These are phyloP conservation scores for Sylvia borin DNA, from an alignment of 2,797 vertebrate species.

Conservation along the genomic window DNA sequence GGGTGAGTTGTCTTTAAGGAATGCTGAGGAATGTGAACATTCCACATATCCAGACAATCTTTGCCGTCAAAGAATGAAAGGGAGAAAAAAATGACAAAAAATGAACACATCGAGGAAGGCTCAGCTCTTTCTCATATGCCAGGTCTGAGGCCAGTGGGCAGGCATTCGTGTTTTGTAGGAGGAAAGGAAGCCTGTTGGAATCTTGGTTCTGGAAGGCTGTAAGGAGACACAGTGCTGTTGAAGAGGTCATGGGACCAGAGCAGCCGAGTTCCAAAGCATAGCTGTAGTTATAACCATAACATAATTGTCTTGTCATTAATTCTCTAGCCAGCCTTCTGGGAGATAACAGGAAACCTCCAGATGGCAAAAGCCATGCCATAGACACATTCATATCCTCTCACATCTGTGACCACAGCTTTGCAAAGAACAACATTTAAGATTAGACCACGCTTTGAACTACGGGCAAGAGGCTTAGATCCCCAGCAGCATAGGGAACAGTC, in stretches of 20 bases:
- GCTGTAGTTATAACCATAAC: not conserved
- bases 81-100: not conserved
- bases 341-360: not conserved
- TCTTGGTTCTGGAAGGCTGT: not conserved
- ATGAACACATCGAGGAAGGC: not conserved
- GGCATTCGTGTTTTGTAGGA: not conserved
- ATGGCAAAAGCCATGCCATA: not conserved
- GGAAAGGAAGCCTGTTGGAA: not conserved
- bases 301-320: not conserved
- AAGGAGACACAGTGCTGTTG: not conserved
- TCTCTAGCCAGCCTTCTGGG: not conserved
- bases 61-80: not conserved
- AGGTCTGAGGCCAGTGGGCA: not conserved
- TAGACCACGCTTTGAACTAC: not conserved
- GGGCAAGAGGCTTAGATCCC: not conserved
- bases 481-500: not conserved
- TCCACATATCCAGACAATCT: not conserved
- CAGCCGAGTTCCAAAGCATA: not conserved
- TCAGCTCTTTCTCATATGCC: not conserved
- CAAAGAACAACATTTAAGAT: not conserved
- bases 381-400: not conserved
- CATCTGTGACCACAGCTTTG: not conserved
- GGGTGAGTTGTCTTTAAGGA: not conserved
- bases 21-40: not conserved
- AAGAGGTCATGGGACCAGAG: not conserved